Evolutionary conservation across 2,888 invertebrate species (phyloP), one percentile per base, ranked within the genome.

Genomic region (Parnassius apollo): DNA sequence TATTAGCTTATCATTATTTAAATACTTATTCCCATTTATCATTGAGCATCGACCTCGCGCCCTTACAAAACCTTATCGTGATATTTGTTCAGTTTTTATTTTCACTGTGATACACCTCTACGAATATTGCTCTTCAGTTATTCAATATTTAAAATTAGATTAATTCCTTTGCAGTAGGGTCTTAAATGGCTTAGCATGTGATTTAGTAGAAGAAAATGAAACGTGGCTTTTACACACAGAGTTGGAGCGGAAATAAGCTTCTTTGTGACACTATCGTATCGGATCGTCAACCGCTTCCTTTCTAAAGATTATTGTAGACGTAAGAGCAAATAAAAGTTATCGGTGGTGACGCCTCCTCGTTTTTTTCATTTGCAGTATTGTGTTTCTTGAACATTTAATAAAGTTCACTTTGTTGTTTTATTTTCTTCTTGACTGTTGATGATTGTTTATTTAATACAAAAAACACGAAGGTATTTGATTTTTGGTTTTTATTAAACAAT

Each of bases 41-140:
- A 86, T 81, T 83, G 85, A 81, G 70, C 77, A 77, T 78, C 88
- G 82, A 88, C 88, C 88, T 88, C 88, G 81, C 89, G 89, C 89
- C 89, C 88, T 87, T 82, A 86, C 87, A 86, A 83, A 86, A 83
- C 83, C 84, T 90, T 90, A 90, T 90, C 89, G 77, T 73, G 80
- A 85, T 87, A 88, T 90, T 90, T 89, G 86, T 85, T 83, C 85
- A 86, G 84, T 89, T 90, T 91, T 90, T 91, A 90, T 91, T 91
- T 89, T 85, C 85, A 75, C 75, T 85, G 80, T 80, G 83, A 85
- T 80, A 82, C 81, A 82, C 81, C 82, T 85, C 82, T 76, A 74
- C 83, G 80, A 83, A 80, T 70, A 73, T 57, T 42, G 67, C 66
- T n/a, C 18, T 58, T 65, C 49, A 49, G 58, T 51, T 53, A 45